These are phyloP conservation scores for Tetheella fluctuosa DNA, from an alignment of 2,888 invertebrate genomes.

Conservation along the genomic window DNA sequence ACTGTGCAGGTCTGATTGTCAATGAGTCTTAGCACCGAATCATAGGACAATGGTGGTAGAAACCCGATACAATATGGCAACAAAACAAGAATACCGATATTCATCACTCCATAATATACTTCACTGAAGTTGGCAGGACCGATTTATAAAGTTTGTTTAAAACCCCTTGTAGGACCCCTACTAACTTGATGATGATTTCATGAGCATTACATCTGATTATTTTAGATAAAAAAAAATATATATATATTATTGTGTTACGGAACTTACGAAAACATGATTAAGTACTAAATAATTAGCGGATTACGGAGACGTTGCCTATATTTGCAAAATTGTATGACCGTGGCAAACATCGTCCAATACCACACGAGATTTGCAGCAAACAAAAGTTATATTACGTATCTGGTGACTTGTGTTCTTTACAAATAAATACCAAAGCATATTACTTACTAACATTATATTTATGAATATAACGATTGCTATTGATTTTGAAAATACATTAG, in stretches of 20 bases:
- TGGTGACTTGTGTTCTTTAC: conserved; percentile 14
- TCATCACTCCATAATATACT: no score
- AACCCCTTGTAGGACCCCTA: no score
- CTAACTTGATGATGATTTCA: no score
- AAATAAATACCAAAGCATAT: not conserved
- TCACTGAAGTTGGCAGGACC: no score
- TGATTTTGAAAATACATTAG: not conserved
- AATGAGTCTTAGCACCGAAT: no score
- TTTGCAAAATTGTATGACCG: not conserved
- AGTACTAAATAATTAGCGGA: not conserved
- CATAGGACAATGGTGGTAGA: not conserved
- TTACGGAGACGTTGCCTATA: not conserved
- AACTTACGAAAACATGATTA: no score
- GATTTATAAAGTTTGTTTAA: no score
- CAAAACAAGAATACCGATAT: not conserved
- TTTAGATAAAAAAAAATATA: no score
- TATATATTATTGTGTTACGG: no score
- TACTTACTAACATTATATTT: not conserved
- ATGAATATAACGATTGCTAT: not conserved
- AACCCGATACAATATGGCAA: not conserved
- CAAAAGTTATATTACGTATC: conserved; percentile 15
- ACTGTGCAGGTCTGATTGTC: no score
- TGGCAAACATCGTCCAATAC: not conserved
- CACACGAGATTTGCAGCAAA: not conserved
- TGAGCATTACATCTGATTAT: no score